phyloP scores from a whole-genome alignment of 2,797 vertebrate species.

The Scleropages formosus region DNA sequence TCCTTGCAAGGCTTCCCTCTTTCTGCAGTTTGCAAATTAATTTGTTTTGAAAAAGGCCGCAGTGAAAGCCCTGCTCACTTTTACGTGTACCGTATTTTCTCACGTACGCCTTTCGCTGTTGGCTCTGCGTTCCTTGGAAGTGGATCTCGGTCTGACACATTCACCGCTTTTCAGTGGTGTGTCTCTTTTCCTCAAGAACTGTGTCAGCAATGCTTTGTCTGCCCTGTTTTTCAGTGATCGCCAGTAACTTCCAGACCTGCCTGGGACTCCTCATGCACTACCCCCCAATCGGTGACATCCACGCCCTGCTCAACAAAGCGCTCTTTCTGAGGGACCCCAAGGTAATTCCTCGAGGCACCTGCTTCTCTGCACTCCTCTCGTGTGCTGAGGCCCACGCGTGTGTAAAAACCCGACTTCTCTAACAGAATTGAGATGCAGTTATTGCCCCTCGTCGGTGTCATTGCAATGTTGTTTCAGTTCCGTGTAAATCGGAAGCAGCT shows the following conservation, averaged over 20 bases:
- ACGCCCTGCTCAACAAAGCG: constrained; percentile 91
- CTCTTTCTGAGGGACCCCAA: constrained; percentile 97
- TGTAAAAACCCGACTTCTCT: not conserved
- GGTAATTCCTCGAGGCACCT: constrained; percentile 67
- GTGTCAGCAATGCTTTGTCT: not conserved
- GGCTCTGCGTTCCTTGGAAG: not conserved
- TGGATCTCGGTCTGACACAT: no score
- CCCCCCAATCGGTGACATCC: constrained; percentile 89
- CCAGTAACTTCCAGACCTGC: constrained; percentile 98
- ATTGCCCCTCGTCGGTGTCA: no score
- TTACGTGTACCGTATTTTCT: no score
- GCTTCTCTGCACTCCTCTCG: no score
- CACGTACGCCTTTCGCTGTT: no score
- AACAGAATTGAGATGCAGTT: not conserved
- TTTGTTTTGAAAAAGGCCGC: not conserved
- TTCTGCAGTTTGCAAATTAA: not conserved
- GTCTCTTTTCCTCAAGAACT: no score
- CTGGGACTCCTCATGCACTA: constrained; percentile 98
- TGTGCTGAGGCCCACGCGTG: not conserved
- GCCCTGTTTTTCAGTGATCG: constrained; percentile 79
- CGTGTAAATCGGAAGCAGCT: no score
- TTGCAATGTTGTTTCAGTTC: no score
- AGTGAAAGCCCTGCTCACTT: not conserved
- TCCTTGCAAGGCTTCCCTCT: not conserved
- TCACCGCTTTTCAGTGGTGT: no score